Evolutionary conservation across 2,797 vertebrate species (phyloP).

Genomic region (Pseudocheirus occidentalis): DNA sequence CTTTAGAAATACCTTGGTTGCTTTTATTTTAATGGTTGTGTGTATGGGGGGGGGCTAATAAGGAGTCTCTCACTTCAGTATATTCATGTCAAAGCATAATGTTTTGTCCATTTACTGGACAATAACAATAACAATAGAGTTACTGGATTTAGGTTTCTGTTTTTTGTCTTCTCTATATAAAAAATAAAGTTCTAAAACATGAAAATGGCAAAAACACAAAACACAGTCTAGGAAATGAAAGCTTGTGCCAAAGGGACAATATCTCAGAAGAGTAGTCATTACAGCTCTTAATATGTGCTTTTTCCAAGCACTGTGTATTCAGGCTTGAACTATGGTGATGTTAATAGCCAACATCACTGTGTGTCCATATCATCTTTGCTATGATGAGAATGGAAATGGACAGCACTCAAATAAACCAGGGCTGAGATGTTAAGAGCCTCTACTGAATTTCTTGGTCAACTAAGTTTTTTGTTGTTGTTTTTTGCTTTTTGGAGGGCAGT

Average conservation of each 20-base stretch:
- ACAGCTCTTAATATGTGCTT: slow-evolving; percentile 61
- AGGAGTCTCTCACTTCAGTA: slow-evolving; percentile 5
- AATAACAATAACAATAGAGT: too few relatives aligned
- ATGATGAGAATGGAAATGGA: slow-evolving; percentile 23
- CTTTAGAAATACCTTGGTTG: background rate
- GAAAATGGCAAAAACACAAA: slow-evolving; percentile 70
- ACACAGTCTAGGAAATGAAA: slow-evolving; percentile 55
- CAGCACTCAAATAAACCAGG: slow-evolving; percentile 36
- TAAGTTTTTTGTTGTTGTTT: too few relatives aligned
- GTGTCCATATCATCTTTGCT: slow-evolving; percentile 8
- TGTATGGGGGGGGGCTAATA: background rate
- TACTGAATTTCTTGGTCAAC: slow-evolving; percentile 40
- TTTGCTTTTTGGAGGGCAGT: too few relatives aligned
- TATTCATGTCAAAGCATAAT: slow-evolving; percentile 58
- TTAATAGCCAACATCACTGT: slow-evolving; percentile 12
- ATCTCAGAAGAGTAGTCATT: slow-evolving; percentile 69
- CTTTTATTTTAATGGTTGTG: slow-evolving; percentile 42
- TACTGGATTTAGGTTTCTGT: background rate
- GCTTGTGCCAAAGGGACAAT: slow-evolving; percentile 69
- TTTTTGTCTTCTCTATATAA: slow-evolving; percentile 18
- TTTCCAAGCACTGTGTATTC: slow-evolving; percentile 54
- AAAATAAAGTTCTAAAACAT: slow-evolving; percentile 65
- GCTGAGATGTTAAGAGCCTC: slow-evolving; percentile 20
- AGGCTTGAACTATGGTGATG: slow-evolving; percentile 22
- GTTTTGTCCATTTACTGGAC: too few relatives aligned